phyloP scores from a whole-genome alignment of 2,888 invertebrate species.

The Drosophila mimica region DNA sequence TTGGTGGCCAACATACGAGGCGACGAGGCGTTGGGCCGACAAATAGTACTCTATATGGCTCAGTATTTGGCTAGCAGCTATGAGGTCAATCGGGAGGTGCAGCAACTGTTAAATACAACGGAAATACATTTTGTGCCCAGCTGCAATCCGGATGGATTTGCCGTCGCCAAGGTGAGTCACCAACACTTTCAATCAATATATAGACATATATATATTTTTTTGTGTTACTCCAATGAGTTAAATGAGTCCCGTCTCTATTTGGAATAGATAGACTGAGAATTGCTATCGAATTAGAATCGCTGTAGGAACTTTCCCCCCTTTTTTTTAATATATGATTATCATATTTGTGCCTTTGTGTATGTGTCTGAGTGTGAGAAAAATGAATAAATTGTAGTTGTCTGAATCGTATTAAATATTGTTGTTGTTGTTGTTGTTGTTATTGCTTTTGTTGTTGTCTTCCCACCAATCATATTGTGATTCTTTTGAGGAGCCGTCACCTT shows the following conservation, averaged over 20 bases:
- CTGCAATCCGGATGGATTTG: slow-evolving; percentile 98
- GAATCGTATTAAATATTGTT: not conserved
- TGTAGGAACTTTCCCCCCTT: not conserved
- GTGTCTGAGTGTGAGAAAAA: not conserved
- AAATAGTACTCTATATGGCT: slow-evolving; percentile 92
- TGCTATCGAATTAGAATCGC: not conserved
- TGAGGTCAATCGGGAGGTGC: slow-evolving; percentile 88
- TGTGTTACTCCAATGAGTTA: not conserved
- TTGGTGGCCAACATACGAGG: slow-evolving; percentile 98
- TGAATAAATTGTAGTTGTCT: not conserved
- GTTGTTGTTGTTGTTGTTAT: not conserved
- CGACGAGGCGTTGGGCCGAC: slow-evolving; percentile 94
- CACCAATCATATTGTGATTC: not conserved
- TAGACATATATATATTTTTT: not conserved
- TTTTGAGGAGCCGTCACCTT: not conserved
- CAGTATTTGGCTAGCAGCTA: slow-evolving; percentile 92
- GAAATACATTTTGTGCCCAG: slow-evolving; percentile 98
- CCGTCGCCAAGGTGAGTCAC: slow-evolving; percentile 88
- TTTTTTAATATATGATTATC: not conserved
- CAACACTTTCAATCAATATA: not conserved
- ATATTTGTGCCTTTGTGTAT: not conserved
- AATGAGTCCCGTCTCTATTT: not conserved
- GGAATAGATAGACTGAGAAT: not conserved
- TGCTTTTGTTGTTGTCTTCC: slow-evolving; percentile 4
- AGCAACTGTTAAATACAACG: slow-evolving; percentile 88